phyloP scores from a whole-genome alignment of 2,888 invertebrate species.

The Netelia virgata region DNA sequence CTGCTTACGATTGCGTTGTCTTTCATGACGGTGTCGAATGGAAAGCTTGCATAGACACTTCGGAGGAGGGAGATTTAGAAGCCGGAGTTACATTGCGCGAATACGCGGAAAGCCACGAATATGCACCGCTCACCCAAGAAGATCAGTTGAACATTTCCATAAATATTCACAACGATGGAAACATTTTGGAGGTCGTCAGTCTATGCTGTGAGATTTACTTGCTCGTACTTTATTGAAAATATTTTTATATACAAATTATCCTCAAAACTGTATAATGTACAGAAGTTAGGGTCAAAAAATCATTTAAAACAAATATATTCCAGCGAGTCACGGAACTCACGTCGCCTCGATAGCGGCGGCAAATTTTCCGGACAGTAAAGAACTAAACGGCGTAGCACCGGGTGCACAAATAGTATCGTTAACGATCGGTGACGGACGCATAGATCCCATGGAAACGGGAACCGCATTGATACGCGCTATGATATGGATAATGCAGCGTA shows the following conservation, averaged over 20 bases:
- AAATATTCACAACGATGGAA: slow-evolving; percentile 96
- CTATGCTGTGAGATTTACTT: slow-evolving; percentile 92
- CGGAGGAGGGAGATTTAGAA: slow-evolving; percentile 93
- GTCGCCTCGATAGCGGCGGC: slow-evolving; percentile 98
- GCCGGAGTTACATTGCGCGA: slow-evolving; percentile 92
- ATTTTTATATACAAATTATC: too few relatives aligned
- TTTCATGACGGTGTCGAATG: slow-evolving; percentile 97
- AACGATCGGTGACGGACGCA: slow-evolving; percentile 96
- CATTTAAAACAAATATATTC: slow-evolving; percentile 70
- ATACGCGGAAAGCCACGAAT: slow-evolving; percentile 92
- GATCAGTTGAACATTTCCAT: slow-evolving; percentile 95
- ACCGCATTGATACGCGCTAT: slow-evolving; percentile 96
- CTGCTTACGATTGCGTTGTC: slow-evolving; percentile 96
- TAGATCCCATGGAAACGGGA: slow-evolving; percentile 99
- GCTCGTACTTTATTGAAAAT: too few relatives aligned
- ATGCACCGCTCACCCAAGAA: slow-evolving; percentile 90
- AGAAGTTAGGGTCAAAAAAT: too few relatives aligned
- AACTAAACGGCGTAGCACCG: slow-evolving; percentile 97
- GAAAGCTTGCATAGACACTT: slow-evolving; percentile 95
- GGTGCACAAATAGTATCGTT: slow-evolving; percentile 97
- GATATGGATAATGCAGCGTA: slow-evolving; percentile 91
- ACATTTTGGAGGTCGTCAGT: slow-evolving; percentile 96
- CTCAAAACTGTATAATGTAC: too few relatives aligned
- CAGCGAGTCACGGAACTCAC: slow-evolving; percentile 98
- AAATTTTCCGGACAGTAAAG: slow-evolving; percentile 93